These are phyloP conservation scores for Deilephila elpenor DNA, from an alignment of 2,888 invertebrate genomes.

Conservation along the genomic window DNA sequence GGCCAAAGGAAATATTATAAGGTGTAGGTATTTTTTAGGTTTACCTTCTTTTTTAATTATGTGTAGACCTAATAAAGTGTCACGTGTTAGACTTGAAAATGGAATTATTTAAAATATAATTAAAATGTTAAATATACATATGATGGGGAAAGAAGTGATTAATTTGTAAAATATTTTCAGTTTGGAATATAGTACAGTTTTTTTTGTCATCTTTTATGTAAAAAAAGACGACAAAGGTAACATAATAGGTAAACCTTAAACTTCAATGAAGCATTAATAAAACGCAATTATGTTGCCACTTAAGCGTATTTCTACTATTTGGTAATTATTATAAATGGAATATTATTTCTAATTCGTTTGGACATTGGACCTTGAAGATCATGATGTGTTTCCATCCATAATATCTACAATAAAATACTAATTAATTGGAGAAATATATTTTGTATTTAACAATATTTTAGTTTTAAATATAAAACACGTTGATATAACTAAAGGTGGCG, in stretches of 20 bases:
- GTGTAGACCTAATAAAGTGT: constrained; percentile 34
- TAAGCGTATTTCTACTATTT: not conserved
- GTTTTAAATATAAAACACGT: too few species aligned
- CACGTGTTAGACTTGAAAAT: not conserved
- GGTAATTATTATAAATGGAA: not conserved
- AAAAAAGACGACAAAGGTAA: not conserved
- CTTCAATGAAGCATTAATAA: not conserved
- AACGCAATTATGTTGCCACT: constrained; percentile 15
- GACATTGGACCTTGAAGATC: too few species aligned
- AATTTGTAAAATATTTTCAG: too few species aligned
- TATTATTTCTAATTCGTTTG: too few species aligned
- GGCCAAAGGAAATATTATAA: constrained; percentile 5
- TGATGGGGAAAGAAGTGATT: too few species aligned
- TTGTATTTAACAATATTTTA: too few species aligned
- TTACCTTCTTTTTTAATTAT: constrained; percentile 45
- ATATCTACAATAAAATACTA: too few species aligned
- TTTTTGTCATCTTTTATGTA: not conserved
- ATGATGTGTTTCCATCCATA: too few species aligned
- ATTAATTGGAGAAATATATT: too few species aligned
- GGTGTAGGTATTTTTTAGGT: constrained; percentile 39
- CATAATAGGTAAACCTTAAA: not conserved
- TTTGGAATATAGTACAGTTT: too few species aligned
- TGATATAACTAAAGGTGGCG: too few species aligned
- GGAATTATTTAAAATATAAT: not conserved
- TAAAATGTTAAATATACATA: not conserved